These are phyloP conservation scores for Acleris laterana DNA, from an alignment of 2,888 invertebrate species.

Conservation along the genomic window DNA sequence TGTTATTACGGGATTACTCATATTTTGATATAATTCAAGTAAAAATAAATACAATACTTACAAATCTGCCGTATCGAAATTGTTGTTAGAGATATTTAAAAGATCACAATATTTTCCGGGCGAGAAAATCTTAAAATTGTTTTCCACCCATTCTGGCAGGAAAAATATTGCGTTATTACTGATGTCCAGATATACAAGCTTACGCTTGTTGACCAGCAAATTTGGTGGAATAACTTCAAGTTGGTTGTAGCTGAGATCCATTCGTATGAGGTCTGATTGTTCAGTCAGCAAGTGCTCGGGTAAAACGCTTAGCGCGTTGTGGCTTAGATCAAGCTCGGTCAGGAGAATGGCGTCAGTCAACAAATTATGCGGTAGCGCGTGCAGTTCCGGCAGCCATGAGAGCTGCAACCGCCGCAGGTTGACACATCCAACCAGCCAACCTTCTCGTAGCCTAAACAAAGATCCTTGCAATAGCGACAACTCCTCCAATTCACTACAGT, in stretches of 20 bases:
- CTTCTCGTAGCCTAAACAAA: neutral
- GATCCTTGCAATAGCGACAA: slow-evolving; percentile 1
- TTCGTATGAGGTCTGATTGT: neutral
- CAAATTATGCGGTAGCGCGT: neutral
- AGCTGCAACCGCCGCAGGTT: neutral
- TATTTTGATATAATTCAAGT: too few species aligned
- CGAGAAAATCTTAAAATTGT: too few species aligned
- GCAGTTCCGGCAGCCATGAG: neutral
- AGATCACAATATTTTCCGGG: too few species aligned
- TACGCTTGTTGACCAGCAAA: neutral
- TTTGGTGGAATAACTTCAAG: neutral
- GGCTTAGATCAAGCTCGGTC: neutral
- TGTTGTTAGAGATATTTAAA: too few species aligned
- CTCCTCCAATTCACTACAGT: slow-evolving; percentile 8
- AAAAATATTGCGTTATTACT: too few species aligned
- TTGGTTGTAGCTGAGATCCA: slow-evolving; percentile 1
- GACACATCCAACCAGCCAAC: slow-evolving; percentile 14
- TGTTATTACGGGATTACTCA: too few species aligned
- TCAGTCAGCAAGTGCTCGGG: neutral
- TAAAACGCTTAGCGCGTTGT: neutral
- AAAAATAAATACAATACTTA: too few species aligned
- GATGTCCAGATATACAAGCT: too few species aligned
- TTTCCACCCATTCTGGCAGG: too few species aligned
- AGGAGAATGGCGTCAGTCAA: neutral
- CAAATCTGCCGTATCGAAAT: too few species aligned